Evolutionary conservation across 2,888 invertebrate genomes (phyloP), one percentile per base, ranked within the genome.

Genomic region (Caenorhabditis angaria): DNA sequence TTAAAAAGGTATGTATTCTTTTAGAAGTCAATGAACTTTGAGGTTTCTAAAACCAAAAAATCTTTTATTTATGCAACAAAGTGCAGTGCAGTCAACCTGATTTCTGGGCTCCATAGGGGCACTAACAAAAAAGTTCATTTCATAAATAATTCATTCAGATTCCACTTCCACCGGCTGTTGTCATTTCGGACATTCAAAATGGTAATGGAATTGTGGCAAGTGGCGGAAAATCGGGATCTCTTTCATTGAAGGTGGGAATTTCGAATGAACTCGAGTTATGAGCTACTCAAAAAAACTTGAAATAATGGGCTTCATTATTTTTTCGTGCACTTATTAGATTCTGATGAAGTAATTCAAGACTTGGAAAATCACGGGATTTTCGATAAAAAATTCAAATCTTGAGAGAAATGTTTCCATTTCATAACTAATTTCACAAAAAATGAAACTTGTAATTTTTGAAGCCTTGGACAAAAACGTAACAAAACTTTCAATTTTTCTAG

Each of bases 141-240:
- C 4, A 22, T 28, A 2, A 56, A 22, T 50, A 22, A 50, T 50
- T 50, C n/a, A 35, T 70, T 53, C 56, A 70, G 68, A 62, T 68
- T 25, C 76, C 76, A 5, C 59, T 78, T n/a, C 78, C 78, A 18
- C 78, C 78, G 24, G 76, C 74, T 0, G 78, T 78, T 14, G 67
- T 78, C 18, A 78, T 78, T 18, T 71, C 74, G 18, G 77, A 77
- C 56, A 70, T 74, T 56, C 61, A 59, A 53, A 68, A 60, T 28
- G n/a, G 63, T 29, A 61, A 58, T 41, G 41, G 41, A 6, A 18
- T 41, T 41, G 41, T 41, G 5, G 41, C 22, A 22, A 24, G 5
- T 20, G 22, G 47, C n/a, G 24, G 32, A 41, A 35, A 25, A 29
- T 24, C 28, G 24, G n/a, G 63, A 41, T 12, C 41, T 2, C 10